Evolutionary conservation across 1,140 invertebrate species (phyloP).

Genomic region (Magallana ariakensis): DNA sequence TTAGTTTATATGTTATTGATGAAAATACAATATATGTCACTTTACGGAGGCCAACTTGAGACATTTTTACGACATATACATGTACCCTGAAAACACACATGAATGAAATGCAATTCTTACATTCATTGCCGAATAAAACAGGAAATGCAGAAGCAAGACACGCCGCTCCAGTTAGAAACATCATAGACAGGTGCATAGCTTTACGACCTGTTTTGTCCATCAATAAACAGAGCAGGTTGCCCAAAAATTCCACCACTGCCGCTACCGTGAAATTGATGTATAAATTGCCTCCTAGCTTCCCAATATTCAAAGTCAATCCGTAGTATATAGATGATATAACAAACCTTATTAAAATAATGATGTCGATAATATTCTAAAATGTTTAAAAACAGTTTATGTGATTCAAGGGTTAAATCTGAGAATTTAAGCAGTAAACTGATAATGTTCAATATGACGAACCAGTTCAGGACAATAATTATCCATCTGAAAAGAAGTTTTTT

Average conservation of each 20-base stretch:
- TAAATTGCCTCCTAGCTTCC: slow-evolving; percentile 60
- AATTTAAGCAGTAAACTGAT: too few relatives aligned
- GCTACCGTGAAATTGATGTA: slow-evolving; percentile 68
- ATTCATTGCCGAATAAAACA: slow-evolving; percentile 53
- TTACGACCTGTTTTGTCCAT: slow-evolving; percentile 60
- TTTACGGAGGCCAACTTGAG: too few relatives aligned
- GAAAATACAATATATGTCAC: too few relatives aligned
- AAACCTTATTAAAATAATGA: slow-evolving; percentile 80
- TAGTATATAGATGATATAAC: slow-evolving; percentile 83
- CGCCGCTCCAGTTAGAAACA: slow-evolving; percentile 60
- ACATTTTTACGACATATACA: too few relatives aligned
- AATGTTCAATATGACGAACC: neutral
- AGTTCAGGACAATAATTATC: slow-evolving; percentile 22
- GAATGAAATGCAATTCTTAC: slow-evolving; percentile 41
- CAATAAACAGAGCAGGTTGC: slow-evolving; percentile 85
- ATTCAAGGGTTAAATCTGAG: too few relatives aligned
- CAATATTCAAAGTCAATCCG: slow-evolving; percentile 83
- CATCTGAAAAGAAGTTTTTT: slow-evolving; percentile 9
- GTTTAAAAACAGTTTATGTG: too few relatives aligned
- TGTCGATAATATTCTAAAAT: too few relatives aligned
- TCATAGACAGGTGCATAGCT: slow-evolving; percentile 50
- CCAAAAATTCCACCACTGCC: slow-evolving; percentile 88
- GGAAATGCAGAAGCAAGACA: slow-evolving; percentile 59
- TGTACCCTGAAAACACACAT: too few relatives aligned
- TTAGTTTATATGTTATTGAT: too few relatives aligned